Percentiles rank a stretch among this genome's conserved stretches.
These are phyloP conservation scores for Clamator glandarius DNA, from an alignment of 2,797 vertebrate species.

Conservation along the genomic window DNA sequence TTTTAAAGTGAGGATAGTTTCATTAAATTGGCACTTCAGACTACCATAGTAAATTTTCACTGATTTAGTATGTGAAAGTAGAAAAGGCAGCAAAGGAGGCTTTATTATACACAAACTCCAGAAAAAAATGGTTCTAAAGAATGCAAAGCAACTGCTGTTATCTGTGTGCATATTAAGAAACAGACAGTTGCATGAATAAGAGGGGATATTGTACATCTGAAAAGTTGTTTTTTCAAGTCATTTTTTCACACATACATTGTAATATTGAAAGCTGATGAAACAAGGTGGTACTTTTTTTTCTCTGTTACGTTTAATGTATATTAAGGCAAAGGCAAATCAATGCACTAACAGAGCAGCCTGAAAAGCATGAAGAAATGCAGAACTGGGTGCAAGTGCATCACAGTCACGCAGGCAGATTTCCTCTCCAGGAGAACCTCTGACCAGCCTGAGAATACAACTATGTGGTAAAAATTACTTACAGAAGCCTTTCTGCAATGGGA, in stretches of 20 bases:
- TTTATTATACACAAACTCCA: background rate
- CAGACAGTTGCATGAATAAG: background rate
- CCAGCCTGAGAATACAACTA: background rate
- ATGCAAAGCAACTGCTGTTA: background rate
- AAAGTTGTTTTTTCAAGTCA: background rate
- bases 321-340: background rate
- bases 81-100: background rate
- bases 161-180: background rate
- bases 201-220: background rate
- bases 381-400: background rate
- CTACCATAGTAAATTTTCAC: background rate
- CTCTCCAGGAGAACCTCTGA: background rate
- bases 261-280: background rate
- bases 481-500: background rate
- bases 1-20: background rate
- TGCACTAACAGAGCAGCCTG: fast-evolving
- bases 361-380: background rate
- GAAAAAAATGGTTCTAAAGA: background rate
- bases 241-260: background rate
- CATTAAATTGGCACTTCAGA: background rate
- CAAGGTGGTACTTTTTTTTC: background rate
- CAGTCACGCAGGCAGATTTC: background rate
- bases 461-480: background rate
- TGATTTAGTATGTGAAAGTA: background rate
- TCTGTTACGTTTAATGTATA: background rate